Evolutionary conservation across 2,113 vertebrate genomes (phyloP), one percentile per base, ranked within the genome.

Genomic region (Tenebrosternarchus preto): DNA sequence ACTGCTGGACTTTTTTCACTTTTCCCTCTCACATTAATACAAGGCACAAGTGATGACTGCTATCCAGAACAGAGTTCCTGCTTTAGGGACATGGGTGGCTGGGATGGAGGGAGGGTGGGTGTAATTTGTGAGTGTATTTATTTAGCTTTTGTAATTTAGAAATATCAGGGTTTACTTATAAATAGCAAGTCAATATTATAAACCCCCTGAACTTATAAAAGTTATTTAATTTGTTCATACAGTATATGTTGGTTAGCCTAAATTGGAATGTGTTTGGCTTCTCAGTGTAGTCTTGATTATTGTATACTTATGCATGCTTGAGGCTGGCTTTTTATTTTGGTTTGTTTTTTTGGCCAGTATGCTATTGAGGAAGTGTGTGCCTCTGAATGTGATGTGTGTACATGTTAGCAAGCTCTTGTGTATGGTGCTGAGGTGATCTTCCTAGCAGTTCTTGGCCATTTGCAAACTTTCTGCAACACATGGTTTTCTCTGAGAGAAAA

Each of bases 231-330:
- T 82, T 74, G 33, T 77, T 81, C 36, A 76, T 71, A 57, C 64
- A 66, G 50, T 67, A 24, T 55, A 57, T 80, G 82, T 78, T 82
- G 59, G 76, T 70, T 60, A 70, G 80, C 64, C 76, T 82, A 68
- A 70, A 77, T 60, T 73, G 77, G 73, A 59, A 82, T 63, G 77
- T 82, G 82, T 77, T 81, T 77, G 31, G 78, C 81, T 75, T 82
- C 61, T 84, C 36, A 61, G 66, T 84, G 80, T 87, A 78, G 73
- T 86, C 59, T 78, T 85, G 56, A 82, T 59, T 77, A 82, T 73
- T 86, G 68, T 75, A 80, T 70, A 80, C 55, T 31, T 72, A 69
- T 85, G 83, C 87, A 86, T 88, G 87, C 85, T 80, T 82, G 85
- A 80, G 80, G 70, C 77, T 82, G 57, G 46, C 63, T 82, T 77